These are phyloP conservation scores for Phylloscopus trochilus DNA, from an alignment of 2,113 vertebrate species.

Conservation along the genomic window DNA sequence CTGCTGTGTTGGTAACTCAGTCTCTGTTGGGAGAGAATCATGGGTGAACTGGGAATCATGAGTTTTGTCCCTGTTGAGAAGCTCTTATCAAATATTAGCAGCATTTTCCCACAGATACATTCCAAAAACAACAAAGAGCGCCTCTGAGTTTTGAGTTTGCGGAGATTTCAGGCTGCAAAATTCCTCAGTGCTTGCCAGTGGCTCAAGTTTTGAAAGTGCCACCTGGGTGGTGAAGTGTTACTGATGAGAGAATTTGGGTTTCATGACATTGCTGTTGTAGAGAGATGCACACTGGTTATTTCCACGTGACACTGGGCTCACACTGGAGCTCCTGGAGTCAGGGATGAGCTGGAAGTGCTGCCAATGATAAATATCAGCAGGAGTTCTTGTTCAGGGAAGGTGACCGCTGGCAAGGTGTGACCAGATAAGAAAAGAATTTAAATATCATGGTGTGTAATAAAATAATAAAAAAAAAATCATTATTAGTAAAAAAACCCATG, in stretches of 20 bases:
- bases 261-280: fast-evolving
- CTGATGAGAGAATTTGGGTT: neutral
- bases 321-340: neutral
- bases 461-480: neutral
- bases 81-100: neutral
- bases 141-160: neutral
- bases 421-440: neutral
- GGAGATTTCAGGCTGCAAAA: neutral
- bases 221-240: fast-evolving
- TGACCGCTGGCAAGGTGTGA: neutral
- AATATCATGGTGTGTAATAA: no score
- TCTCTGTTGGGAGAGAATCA: neutral
- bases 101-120: neutral
- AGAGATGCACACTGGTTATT: neutral
- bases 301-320: fast-evolving
- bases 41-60: neutral
- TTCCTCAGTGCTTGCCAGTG: neutral
- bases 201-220: neutral
- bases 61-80: neutral
- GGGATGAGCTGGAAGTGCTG: neutral
- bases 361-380: neutral
- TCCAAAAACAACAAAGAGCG: neutral
- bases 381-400: neutral
- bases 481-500: neutral
- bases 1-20: fast-evolving